phyloP scores from a whole-genome alignment of 2,113 vertebrate genomes.

The Dolichallabes microphthalmus region DNA sequence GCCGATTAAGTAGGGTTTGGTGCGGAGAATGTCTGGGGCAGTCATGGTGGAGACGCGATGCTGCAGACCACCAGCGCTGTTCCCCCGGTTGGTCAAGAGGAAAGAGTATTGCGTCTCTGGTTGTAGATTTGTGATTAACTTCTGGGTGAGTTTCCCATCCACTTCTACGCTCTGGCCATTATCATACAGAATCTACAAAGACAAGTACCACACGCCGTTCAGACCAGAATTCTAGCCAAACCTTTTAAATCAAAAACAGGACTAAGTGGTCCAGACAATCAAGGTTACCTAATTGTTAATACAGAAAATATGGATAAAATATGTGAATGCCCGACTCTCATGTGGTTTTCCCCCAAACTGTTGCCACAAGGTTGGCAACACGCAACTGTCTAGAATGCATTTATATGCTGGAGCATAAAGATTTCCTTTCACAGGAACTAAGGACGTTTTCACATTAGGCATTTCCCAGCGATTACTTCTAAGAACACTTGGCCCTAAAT shows the following conservation, averaged over 20 bases:
- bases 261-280: background rate
- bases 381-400: background rate
- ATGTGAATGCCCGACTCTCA: background rate
- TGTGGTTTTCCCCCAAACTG: background rate
- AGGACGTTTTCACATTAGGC: background rate
- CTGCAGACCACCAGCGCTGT: conserved; percentile 94
- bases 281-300: background rate
- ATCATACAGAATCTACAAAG: conserved; percentile 91
- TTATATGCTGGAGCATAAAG: background rate
- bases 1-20: conserved; percentile 88
- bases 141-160: conserved; percentile 92
- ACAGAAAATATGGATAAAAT: background rate
- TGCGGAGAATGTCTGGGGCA: conserved; percentile 88
- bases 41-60: conserved; percentile 94
- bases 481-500: too few relatives aligned
- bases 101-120: conserved; percentile 97
- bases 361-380: background rate
- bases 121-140: conserved; percentile 93
- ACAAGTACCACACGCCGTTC: background rate
- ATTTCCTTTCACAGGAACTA: background rate
- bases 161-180: conserved; percentile 96
- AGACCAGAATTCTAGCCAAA: background rate
- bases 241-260: background rate
- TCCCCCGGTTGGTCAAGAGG: conserved; percentile 93
- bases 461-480: too few relatives aligned